A percentile compares a stretch with the other conserved stretches of the same genome.
phyloP scores from a whole-genome alignment of 2,888 invertebrate species.

The Hirtodrosophila duncani region DNA sequence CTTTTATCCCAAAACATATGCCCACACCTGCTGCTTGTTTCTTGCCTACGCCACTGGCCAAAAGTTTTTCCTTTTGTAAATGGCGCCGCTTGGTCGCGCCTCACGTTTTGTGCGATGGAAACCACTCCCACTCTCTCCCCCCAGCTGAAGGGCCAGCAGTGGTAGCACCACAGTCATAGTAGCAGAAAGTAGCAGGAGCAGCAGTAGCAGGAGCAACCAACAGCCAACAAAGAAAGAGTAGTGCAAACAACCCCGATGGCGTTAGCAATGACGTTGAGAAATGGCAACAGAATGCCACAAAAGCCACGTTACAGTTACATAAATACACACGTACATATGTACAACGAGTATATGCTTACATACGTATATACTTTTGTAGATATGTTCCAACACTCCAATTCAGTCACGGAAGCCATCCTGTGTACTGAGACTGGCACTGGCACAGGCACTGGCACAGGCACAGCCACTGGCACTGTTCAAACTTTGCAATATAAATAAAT shows the following conservation, averaged over 20 bases:
- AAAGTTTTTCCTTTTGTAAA: slow-evolving; percentile 44
- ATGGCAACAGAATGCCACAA: slow-evolving; percentile 45
- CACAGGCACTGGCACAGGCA: not conserved
- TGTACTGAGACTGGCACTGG: too few relatives aligned
- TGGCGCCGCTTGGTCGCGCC: slow-evolving; percentile 56
- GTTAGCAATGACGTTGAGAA: too few relatives aligned
- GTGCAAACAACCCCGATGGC: slow-evolving; percentile 48
- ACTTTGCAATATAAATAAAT: slow-evolving; percentile 61
- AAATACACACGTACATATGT: too few relatives aligned
- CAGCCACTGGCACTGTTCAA: slow-evolving; percentile 15
- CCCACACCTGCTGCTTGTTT: not conserved
- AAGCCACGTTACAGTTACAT: slow-evolving; percentile 36
- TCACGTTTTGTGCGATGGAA: slow-evolving; percentile 40
- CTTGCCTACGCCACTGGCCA: slow-evolving; percentile 37
- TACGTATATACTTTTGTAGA: too few relatives aligned
- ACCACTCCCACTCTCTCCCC: slow-evolving; percentile 72
- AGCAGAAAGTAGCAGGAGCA: not conserved
- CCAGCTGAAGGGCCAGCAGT: too few relatives aligned
- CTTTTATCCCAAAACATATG: too few relatives aligned
- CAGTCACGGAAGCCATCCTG: too few relatives aligned
- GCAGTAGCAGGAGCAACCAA: not conserved
- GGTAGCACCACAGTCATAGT: too few relatives aligned
- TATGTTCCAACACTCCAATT: slow-evolving; percentile 11
- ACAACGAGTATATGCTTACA: too few relatives aligned
- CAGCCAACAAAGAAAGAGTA: slow-evolving; percentile 21